A percentile compares a stretch with the other conserved stretches of the same genome.
Evolutionary conservation across 2,113 vertebrate genomes (phyloP).

Genomic region (western clawed frog (Xenopus tropicalis)): UCB_Xtro_10.0 CM004449.2:20548501-20549000

Average conservation of each 20-base stretch:
- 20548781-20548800: conserved; percentile 86
- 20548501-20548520: not conserved
- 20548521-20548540: not conserved
- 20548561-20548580: conserved; percentile 39
- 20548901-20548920: not conserved
- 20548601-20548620: conserved; percentile 38
- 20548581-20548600: conserved; percentile 45
- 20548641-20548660: conserved; percentile 28
- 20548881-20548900: not conserved
- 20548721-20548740: conserved; percentile 76
- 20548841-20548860: conserved; percentile 77
- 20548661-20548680: conserved; percentile 51
- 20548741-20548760: conserved; percentile 74
- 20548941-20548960: too few species aligned
- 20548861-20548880: conserved; percentile 21
- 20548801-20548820: conserved; percentile 86
- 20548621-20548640: conserved; percentile 40
- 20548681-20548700: conserved; percentile 52
- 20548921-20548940: too few species aligned
- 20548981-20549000: too few species aligned
- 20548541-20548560: conserved; percentile 25
- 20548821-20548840: conserved; percentile 72
- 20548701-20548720: conserved; percentile 66
- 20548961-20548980: too few species aligned
- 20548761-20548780: conserved; percentile 69